Evolutionary conservation across 2,888 invertebrate species (phyloP).

Genomic region (Cephus nigrinus): DNA sequence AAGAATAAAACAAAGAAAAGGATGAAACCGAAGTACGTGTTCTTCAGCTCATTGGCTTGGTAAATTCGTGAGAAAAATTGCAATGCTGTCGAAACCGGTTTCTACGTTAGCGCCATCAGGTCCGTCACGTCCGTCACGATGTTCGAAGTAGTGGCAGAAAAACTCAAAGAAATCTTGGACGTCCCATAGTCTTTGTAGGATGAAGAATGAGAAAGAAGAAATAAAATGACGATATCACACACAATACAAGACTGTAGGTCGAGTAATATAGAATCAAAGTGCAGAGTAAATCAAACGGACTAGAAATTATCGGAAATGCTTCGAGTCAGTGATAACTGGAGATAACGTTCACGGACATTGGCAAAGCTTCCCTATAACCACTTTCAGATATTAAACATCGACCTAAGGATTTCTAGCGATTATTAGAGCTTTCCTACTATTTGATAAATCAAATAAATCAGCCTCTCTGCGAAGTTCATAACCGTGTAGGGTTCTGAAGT

Average conservation of each 20-base stretch:
- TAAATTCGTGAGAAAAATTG: background rate
- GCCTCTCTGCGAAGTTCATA: background rate
- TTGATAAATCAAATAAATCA: background rate
- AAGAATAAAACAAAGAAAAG: background rate
- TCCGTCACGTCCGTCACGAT: background rate
- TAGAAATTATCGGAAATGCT: constrained; percentile 43
- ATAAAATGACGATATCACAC: background rate
- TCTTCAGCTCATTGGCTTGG: background rate
- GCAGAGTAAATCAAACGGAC: constrained; percentile 22
- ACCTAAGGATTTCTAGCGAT: constrained; percentile 17
- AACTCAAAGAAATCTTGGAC: background rate
- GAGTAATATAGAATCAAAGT: constrained; percentile 11
- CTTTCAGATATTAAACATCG: constrained; percentile 41
- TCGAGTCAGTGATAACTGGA: constrained; percentile 28
- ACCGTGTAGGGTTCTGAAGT: background rate
- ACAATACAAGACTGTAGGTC: background rate
- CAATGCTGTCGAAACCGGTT: background rate
- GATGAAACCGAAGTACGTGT: background rate
- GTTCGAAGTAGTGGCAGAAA: background rate
- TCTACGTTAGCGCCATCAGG: background rate
- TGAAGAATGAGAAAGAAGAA: background rate
- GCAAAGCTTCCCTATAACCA: constrained; percentile 33
- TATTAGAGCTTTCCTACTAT: constrained; percentile 5
- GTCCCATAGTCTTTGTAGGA: background rate
- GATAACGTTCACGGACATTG: constrained; percentile 22